Base-by-base conservation (phyloP, 2,113 vertebrate species). In the Sorex araneus region DNA sequence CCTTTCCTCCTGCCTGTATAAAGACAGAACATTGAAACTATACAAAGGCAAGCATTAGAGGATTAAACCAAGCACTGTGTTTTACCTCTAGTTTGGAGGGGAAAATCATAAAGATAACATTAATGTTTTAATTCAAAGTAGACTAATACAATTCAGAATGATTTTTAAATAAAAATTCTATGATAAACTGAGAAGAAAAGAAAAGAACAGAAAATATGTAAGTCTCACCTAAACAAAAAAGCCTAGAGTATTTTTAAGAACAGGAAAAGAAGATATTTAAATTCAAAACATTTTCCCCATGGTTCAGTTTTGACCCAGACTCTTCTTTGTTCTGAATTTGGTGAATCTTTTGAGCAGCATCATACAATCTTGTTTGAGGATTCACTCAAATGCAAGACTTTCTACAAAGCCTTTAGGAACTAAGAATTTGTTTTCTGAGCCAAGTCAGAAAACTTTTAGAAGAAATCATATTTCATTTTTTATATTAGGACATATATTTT, bases 301-400 rank as follows among this genome's bases (percentile, higher is more conserved):
- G 2, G 6, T 4, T 34, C 69, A 12, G 36, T 21, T 45, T 6
- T 2, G 67, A 1, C 8, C 0, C 0, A 77, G 76, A 3, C 4
- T 30, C 19, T 16, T 73, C 28, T 8, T 43, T 36, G 12, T 21
- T 28, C 87, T 76, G 28, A 75, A 0, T 1, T 45, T 73, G 0
- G 1, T n/a, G 13, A 6, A 5, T n/a, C 25, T 28, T 50, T 67
- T 67, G n/a, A 1, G 60, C 0, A 54, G 10, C 6, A 8, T 21
- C 3, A 54, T 54, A 15, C 8, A 13, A 60, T 23, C 18, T 60
- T 60, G 18, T 57, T 4, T 43, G 23, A 81, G 1, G 28, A 0
- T 70, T 76, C n/a, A 45, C 1, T 23, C 34, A 50, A 81, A 27
- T 50, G 8, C 8, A 2, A 80, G 75, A 80, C 12, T 60, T 60